Base-by-base conservation (phyloP, 1,140 invertebrate genomes). In the Mizuhopecten yessoensis region DNA sequence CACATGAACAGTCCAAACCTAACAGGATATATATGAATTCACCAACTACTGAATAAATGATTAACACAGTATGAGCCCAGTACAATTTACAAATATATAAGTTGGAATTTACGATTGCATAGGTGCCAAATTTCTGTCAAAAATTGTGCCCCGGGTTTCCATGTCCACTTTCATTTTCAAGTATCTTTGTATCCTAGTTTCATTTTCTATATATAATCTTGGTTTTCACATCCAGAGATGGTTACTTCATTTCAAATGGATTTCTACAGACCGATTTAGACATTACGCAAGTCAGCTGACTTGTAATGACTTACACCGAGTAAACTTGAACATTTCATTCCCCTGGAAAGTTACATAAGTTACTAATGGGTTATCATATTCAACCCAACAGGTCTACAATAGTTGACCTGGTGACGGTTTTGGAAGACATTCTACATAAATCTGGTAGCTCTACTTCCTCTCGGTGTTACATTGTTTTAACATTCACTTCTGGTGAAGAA, bases 41-140 rank as follows among this genome's bases (percentile, higher is more conserved):
- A 29, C n/a, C 11, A 29, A 29, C 1, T n/a, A 29, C 5, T 39
- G 0, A 75, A 29, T 75, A 13, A 29, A 75, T 29, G n/a, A 75
- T 29, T 29, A 75, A 75, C n/a, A 75, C 17, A 29, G 9, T 75
- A 75, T 75, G 57, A 75, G 57, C 57, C 57, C 57, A 75, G 57
- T 75, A 75, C n/a, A 75, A 5, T 29, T 75, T 75, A 75, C 17
- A 75, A 75, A 75, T 75, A 75, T 75, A 75, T 9, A 75, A 75
- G 57, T 75, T 75, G 57, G 57, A 75, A 75, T 75, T 75, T 75
- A 75, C 57, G 57, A 75, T 75, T 75, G 57, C 57, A 75, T 75
- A 75, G 57, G 57, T 75, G 57, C 57, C 57, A 75, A 75, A 75
- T 75, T 75, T 75, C 57, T 75, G 57, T 75, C 57, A 75, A 75